Base-by-base conservation (phyloP, 2,888 invertebrate genomes). In the Phania funesta region DNA sequence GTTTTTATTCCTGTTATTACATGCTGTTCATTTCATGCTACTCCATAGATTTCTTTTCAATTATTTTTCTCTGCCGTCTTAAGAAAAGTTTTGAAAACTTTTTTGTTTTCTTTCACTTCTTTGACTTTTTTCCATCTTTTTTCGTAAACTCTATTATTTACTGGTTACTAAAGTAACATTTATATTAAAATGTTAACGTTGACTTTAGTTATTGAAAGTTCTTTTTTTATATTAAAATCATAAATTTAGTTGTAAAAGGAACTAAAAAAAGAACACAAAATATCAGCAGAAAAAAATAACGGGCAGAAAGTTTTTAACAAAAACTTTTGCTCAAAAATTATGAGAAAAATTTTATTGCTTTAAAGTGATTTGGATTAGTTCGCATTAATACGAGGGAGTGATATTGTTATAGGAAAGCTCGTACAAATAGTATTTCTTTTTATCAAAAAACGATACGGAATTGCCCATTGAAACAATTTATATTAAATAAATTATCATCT, bases 161-260 rank as follows among this genome's bases (percentile, higher is more conserved):
- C 58, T 78, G 70, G 70, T 78, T 75, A 32, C 50, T 58, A 82
- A 70, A 78, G 78, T 75, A 46, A 78, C 64, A 65, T 62, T 77
- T 54, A 73, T 81, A 81, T 81, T 71, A 70, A 74, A 82, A 74
- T 82, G 73, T 78, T 73, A 74, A 70, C 58, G 73, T 74, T 75
- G 78, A 82, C 78, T 82, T 78, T 50, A 65, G 78, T 56, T 82
- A 82, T 78, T 82, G 82, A 75, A 78, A 82, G 78, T 75, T n/a
- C n/a, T n/a, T n/a, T 82, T 81, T 67, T 70, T 56, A 70, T 68
- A 82, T 82, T 82, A 78, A 82, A 82, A 82, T 82, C 82, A 78
- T 78, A 78, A 78, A 78, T 82, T 74, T 58, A 54, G 35, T 16
- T 60, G 22, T 5, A 74, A 62, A 48, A 16, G 70, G 26, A 50